A percentile compares a stretch with the other conserved stretches of the same genome.
These are phyloP conservation scores for Lates calcarifer DNA, from an alignment of 2,113 vertebrate genomes.

Conservation along the genomic window DNA sequence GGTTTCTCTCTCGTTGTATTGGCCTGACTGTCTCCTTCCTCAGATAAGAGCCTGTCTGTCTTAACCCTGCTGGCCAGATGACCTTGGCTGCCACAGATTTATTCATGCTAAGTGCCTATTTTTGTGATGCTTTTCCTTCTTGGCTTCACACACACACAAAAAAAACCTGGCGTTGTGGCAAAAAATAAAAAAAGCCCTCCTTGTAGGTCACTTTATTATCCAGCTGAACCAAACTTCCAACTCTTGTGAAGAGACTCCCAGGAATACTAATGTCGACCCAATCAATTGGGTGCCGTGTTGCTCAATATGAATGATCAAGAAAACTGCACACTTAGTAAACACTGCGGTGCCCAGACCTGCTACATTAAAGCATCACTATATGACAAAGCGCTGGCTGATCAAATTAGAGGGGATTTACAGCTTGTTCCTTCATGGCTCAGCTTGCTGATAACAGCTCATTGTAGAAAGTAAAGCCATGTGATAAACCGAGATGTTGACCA, in stretches of 20 bases:
- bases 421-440: constrained; percentile 62
- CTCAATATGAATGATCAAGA: constrained; percentile 85
- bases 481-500: constrained; percentile 80
- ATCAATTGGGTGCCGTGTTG: constrained; percentile 86
- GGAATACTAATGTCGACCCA: constrained; percentile 88
- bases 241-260: constrained; percentile 78
- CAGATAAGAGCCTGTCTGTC: constrained; percentile 77
- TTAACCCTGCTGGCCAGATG: constrained; percentile 76
- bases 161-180: constrained; percentile 80
- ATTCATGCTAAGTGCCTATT: constrained; percentile 81
- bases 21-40: constrained; percentile 64
- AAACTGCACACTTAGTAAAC: constrained; percentile 84
- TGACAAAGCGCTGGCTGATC: constrained; percentile 81
- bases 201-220: constrained; percentile 89
- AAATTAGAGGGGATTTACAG: constrained; percentile 83
- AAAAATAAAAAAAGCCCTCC: constrained; percentile 50
- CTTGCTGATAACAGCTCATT: constrained; percentile 68
- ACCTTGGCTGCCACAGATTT: constrained; percentile 81
- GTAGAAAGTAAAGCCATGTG: constrained; percentile 59
- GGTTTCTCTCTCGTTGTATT: constrained; percentile 64
- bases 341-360: constrained; percentile 74
- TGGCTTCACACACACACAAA: constrained; percentile 26
- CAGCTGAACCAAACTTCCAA: constrained; percentile 84
- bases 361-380: constrained; percentile 75
- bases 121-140: constrained; percentile 59